Base-by-base conservation (phyloP, 2,888 invertebrate species). In the Ophonus ardosiacus region DNA sequence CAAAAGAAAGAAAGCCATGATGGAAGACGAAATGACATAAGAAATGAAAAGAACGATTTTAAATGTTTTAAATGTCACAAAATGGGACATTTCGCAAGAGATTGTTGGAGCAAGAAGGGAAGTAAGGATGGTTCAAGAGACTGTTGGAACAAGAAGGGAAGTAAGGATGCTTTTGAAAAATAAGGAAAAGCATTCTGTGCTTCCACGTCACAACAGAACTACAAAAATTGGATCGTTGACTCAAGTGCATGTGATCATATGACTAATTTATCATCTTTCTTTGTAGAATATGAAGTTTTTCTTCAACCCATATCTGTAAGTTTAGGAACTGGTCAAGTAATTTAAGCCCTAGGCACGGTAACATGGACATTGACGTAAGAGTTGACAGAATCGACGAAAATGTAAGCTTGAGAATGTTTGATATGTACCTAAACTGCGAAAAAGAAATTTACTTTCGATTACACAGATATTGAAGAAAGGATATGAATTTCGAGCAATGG, bases 211-310 rank as follows among this genome's bases (percentile, higher is more conserved):
- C 6, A 57, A 15, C 3, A n/a, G 3, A 15, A 57, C 13, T 57
- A 13, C 13, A 13, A 57, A 13, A 57, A 57, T 57, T 86, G 85
- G 85, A 51, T 86, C 24, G 83, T 78, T 18, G 86, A 83, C 68
- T 82, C 85, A 43, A 81, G 86, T n/a, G 85, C 81, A 71, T 85
- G 76, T 24, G 86, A 79, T 40, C 85, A 85, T 59, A 86, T 86
- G 86, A 85, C 68, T 57, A 80, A 15, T 15, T 57, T 57, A 4
- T 6, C 13, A 15, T 57, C 56, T 57, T 65, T 57, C 79, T 84
- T n/a, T 57, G 17, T 24, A 8, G 79, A 51, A 10, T 86, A 79
- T 43, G 40, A 84, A 74, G 18, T n/a, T 10, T 86, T 84, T 74
- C 17, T 43, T 13, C 17, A 24, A 40, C 84, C 86, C 4, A 56